These are phyloP conservation scores for Ariolimax columbianus DNA, from an alignment of 2,888 invertebrate genomes.

Conservation along the genomic window DNA sequence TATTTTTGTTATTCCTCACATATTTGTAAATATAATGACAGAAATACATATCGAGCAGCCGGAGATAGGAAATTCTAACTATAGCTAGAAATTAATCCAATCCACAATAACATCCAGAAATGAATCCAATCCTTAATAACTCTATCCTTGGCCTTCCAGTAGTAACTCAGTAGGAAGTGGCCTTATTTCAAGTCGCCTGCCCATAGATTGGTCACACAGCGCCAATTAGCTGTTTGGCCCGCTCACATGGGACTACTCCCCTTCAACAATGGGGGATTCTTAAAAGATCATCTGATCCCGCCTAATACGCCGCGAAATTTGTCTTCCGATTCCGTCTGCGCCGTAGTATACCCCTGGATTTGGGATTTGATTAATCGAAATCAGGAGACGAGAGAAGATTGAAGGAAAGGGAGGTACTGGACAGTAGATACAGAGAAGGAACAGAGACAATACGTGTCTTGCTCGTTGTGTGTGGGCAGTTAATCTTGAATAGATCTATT, in stretches of 20 bases:
- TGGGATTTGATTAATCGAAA: slow-evolving; percentile 18
- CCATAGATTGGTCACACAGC: slow-evolving; percentile 24
- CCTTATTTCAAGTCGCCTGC: slow-evolving; percentile 23
- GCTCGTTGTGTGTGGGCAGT: background rate
- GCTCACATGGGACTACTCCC: background rate
- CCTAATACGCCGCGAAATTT: background rate
- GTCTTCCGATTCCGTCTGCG: slow-evolving; percentile 34
- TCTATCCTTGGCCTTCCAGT: background rate
- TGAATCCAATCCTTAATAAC: no score
- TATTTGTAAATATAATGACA: no score
- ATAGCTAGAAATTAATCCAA: background rate
- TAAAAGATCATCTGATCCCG: background rate
- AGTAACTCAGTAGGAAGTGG: slow-evolving; percentile 12
- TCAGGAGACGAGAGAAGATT: background rate
- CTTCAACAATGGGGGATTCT: slow-evolving; percentile 14
- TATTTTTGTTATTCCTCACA: no score
- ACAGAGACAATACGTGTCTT: no score
- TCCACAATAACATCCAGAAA: background rate
- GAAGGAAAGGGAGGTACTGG: background rate
- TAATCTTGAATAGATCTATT: background rate
- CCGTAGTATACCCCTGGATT: background rate
- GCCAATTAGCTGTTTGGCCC: slow-evolving; percentile 22
- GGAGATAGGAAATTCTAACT: background rate
- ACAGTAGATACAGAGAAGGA: background rate
- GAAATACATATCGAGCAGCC: background rate